phyloP scores from a whole-genome alignment of 1,140 invertebrate genomes.

The Atta texana region DNA sequence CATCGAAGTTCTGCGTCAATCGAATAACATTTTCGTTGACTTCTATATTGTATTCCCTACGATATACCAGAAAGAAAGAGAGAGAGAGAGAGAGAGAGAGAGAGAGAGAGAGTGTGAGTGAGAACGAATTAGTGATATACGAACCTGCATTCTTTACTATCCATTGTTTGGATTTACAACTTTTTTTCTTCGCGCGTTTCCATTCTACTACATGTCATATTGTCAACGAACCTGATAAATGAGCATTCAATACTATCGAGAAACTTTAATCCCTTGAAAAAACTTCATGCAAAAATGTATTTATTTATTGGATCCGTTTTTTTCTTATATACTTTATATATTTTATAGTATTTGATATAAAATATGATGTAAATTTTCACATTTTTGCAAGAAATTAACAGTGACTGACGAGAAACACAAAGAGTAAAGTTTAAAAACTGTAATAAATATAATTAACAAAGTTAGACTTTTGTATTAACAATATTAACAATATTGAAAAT shows the following conservation, averaged over 20 bases:
- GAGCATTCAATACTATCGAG: constrained; percentile 25
- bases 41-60: background rate
- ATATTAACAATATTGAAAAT: too few species aligned
- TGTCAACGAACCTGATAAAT: constrained; percentile 35
- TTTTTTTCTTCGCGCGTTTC: constrained; percentile 3
- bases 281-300: background rate
- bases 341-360: background rate
- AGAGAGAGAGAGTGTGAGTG: background rate
- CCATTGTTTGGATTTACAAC: constrained; percentile 37
- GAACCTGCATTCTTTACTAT: background rate
- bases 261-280: constrained; percentile 5
- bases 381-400: constrained; percentile 1
- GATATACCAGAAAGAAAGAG: background rate
- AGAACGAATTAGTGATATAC: constrained; percentile 30
- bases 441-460: background rate
- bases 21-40: constrained; percentile 21
- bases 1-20: constrained; percentile 7
- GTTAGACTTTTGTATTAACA: background rate
- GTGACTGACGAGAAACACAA: background rate
- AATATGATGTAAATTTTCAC: background rate
- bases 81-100: too few species aligned
- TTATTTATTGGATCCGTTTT: background rate
- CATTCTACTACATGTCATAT: constrained; percentile 17
- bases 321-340: background rate
- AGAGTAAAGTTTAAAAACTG: background rate